These are phyloP conservation scores for Lutjanus erythropterus DNA, from an alignment of 2,113 vertebrate species.

Conservation along the genomic window DNA sequence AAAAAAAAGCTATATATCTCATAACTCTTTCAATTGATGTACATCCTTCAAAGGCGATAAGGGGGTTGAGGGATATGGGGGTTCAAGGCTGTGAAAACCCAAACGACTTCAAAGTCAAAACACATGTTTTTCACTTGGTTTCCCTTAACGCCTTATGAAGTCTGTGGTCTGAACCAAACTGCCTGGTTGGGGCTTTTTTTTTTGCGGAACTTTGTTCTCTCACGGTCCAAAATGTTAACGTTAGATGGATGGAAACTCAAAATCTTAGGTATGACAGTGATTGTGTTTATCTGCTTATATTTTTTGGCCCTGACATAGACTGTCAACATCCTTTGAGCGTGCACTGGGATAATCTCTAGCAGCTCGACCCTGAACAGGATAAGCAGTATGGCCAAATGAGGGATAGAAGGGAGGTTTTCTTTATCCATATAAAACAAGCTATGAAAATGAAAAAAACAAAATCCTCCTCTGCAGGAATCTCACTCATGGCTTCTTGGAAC, in stretches of 20 bases:
- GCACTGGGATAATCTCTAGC: background rate
- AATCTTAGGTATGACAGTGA: background rate
- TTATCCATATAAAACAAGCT: background rate
- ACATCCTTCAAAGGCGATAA: background rate
- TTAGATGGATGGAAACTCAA: background rate
- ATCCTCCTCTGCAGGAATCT: background rate
- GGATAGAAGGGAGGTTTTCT: background rate
- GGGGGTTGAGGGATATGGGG: no score
- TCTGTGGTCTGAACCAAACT: background rate
- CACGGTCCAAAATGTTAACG: background rate
- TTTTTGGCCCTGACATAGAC: background rate
- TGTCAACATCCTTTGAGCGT: background rate
- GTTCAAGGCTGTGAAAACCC: background rate
- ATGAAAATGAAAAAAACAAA: background rate
- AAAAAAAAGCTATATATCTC: background rate
- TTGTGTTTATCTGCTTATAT: background rate
- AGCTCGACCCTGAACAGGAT: conserved; percentile 11
- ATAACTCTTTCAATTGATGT: background rate
- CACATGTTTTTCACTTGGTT: background rate
- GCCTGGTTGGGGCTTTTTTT: background rate
- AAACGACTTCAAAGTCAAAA: background rate
- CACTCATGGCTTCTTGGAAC: no score
- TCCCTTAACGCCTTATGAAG: background rate
- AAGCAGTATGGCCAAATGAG: background rate
- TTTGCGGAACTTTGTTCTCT: background rate